Evolutionary conservation across 1,140 invertebrate genomes (phyloP).

Genomic region (Drosophila mauritiana): DNA sequence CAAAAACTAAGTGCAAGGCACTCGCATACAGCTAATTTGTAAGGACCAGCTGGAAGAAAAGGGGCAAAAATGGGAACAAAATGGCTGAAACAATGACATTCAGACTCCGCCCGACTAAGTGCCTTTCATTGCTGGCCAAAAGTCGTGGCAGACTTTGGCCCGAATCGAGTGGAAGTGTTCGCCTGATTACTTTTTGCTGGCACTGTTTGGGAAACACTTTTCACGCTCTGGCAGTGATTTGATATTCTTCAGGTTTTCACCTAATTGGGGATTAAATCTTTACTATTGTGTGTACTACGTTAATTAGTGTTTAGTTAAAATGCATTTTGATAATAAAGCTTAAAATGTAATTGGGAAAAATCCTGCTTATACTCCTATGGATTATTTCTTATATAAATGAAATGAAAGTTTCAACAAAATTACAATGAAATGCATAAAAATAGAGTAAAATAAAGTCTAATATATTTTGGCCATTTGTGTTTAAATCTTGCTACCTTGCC

Average conservation of each 20-base stretch:
- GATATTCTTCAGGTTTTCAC: background rate
- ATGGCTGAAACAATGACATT: slow-evolving; percentile 44
- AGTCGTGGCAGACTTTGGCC: slow-evolving; percentile 48
- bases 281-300: background rate
- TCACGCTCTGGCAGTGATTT: background rate
- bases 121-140: slow-evolving; percentile 61
- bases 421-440: no score
- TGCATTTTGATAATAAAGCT: no score
- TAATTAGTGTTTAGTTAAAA: no score
- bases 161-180: slow-evolving; percentile 13
- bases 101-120: slow-evolving; percentile 49
- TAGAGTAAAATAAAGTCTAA: no score
- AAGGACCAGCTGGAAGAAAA: slow-evolving; percentile 26
- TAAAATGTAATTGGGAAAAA: no score
- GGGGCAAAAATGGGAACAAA: background rate
- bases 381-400: no score
- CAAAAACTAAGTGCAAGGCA: slow-evolving; percentile 77
- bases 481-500: no score
- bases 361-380: no score
- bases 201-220: slow-evolving; percentile 11
- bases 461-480: no score
- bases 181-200: slow-evolving; percentile 29
- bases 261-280: slow-evolving; percentile 31
- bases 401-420: no score
- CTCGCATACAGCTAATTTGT: slow-evolving; percentile 73